Conservation (phyloP, 2,797 vertebrate genomes). For the Echeneis naucrates region DNA sequence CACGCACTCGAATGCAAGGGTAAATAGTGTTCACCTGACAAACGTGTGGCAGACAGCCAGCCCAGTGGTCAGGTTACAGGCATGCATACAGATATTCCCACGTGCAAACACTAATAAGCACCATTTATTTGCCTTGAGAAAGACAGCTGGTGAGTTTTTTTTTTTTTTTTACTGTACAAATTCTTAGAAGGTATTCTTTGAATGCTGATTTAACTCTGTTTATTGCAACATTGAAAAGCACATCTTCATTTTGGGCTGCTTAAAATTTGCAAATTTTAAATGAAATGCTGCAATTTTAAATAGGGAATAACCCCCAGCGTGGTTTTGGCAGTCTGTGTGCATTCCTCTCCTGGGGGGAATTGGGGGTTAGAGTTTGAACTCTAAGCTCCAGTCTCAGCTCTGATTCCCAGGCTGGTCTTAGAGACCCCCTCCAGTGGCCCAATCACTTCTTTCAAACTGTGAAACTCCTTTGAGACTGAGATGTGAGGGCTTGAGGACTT, state of each 20-base stretch:
- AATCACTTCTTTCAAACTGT: constrained; percentile 73
- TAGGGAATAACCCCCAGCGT: constrained; percentile 51
- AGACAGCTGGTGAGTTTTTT: not conserved
- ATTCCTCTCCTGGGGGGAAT: constrained; percentile 67
- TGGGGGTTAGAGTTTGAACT: constrained; percentile 75
- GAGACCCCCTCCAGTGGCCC: constrained; percentile 85
- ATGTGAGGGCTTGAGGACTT: constrained; percentile 25
- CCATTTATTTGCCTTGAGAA: not conserved
- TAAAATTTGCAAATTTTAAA: constrained; percentile 27
- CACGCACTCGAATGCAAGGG: constrained; percentile 12
- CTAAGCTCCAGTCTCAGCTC: constrained; percentile 56
- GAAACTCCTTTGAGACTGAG: constrained; percentile 43
- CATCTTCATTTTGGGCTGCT: not conserved
- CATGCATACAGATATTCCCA: constrained; percentile 5
- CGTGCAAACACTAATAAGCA: constrained; percentile 7
- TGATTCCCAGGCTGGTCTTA: constrained; percentile 85
- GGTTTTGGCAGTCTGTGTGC: constrained; percentile 69
- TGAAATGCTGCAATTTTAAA: constrained; percentile 69
- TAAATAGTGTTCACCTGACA: constrained; percentile 49
- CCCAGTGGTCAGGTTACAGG: constrained; percentile 5
- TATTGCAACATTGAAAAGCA: not conserved
- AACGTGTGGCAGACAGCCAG: constrained; percentile 31
- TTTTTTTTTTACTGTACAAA: not conserved
- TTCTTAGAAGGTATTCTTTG: not conserved
- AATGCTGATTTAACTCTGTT: not conserved